A percentile compares a stretch with the other conserved stretches of the same genome.
Conservation (phyloP, 2,797 vertebrate genomes). For the Arctocebus calabarensis region DNA sequence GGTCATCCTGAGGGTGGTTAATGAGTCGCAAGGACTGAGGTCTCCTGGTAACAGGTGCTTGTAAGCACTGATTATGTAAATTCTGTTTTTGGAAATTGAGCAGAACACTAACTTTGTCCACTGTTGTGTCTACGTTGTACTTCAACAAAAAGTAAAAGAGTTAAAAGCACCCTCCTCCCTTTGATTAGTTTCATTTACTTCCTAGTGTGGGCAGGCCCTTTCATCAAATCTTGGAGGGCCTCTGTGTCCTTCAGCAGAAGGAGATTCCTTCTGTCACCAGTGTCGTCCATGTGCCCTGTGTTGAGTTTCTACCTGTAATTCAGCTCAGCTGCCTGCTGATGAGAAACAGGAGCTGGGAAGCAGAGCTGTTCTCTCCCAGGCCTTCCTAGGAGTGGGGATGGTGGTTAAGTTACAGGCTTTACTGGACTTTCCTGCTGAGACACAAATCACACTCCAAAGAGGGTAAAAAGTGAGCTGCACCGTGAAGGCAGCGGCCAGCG, state of each 20-base stretch:
- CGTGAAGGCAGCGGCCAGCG: background rate
- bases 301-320: background rate
- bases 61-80: background rate
- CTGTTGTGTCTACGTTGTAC: background rate
- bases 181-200: background rate
- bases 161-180: background rate
- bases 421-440: slow-evolving; percentile 41
- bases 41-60: background rate
- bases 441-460: background rate
- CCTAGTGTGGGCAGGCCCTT: background rate
- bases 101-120: background rate
- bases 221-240: background rate
- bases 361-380: background rate
- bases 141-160: background rate
- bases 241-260: background rate
- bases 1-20: background rate
- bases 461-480: background rate
- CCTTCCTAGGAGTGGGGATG: background rate
- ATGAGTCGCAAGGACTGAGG: background rate
- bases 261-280: background rate
- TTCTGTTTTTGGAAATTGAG: background rate
- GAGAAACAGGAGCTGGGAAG: background rate
- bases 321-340: background rate
- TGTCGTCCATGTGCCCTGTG: background rate
- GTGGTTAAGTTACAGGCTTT: background rate